Evolutionary conservation across 2,113 vertebrate genomes (phyloP).

Genomic region (Macrotus californicus): DNA sequence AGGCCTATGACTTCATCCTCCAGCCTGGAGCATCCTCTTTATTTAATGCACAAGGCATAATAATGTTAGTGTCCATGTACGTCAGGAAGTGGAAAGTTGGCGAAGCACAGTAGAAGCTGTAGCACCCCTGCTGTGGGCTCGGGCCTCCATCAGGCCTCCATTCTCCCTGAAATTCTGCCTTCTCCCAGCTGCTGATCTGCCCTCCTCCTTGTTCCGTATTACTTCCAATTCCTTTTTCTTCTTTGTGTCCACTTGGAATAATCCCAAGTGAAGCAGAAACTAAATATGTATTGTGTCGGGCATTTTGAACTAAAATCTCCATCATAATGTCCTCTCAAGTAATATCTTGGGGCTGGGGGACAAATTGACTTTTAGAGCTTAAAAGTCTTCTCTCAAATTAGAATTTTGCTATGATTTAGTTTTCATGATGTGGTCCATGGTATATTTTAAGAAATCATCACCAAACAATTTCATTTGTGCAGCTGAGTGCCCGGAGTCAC

Average conservation of each 20-base stretch:
- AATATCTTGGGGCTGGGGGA: not conserved
- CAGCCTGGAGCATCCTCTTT: not conserved
- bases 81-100: not conserved
- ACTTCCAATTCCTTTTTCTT: not conserved
- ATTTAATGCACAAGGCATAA: not conserved
- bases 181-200: not conserved
- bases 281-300: not conserved
- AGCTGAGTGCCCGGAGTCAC: not conserved
- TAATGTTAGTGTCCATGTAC: not conserved
- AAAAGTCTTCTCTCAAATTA: slow-evolving; percentile 13
- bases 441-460: not conserved
- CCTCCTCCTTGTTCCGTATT: not conserved
- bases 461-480: not conserved
- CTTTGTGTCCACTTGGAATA: not conserved
- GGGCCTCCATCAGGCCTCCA: not conserved
- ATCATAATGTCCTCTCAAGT: not conserved
- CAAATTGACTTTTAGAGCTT: not conserved
- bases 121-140: no score
- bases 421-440: not conserved
- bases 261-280: not conserved
- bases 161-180: no score
- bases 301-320: not conserved
- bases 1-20: not conserved
- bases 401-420: not conserved
- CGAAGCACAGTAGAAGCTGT: not conserved